Base-by-base conservation (phyloP, 2,113 vertebrate species). In the Labeo catla region DNA sequence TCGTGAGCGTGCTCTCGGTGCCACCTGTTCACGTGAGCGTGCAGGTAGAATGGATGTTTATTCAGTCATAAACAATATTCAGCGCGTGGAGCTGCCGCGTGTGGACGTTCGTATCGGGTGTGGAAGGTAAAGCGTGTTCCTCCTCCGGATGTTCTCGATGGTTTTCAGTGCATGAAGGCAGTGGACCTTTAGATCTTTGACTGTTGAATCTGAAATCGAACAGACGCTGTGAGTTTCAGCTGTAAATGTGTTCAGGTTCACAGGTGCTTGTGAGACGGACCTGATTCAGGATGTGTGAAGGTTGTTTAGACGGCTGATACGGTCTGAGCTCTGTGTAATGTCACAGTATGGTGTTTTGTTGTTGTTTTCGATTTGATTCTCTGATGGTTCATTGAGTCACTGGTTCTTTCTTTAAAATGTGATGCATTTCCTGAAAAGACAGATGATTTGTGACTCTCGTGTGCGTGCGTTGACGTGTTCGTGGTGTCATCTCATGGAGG, bases 1-100 rank as follows among this genome's bases (percentile, higher is more conserved):
- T n/a, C 36, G 4, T 39, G 39, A 39, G 5, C 39, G 39, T 39
- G 39, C 39, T 39, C 39, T 39, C 39, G 39, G 6, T 76, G 73
- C 73, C 76, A 59, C 76, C 76, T 81, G 78, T 63, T n/a, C 59
- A 81, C 21, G 54, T 81, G 39, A 15, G 21, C 12, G 39, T 52
- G 19, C 57, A 61, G 57, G 57, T 61, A 61, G 19, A 61, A n/a
- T 39, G 19, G 57, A 16, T 57, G 76, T 59, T 57, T 21, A 16
- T 78, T 78, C 76, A 78, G 49, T 77, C 49, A 54, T 21, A 9
- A 57, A 21, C 28, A 39, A 8, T 61, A 0, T n/a, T 61, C 57
- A 9, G 57, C 39, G 39, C 2, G 39, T 39, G 39, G 57, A 59
- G 57, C 19, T 59, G 57, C 21, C 19, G 54, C 19, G 6, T 16